Conservation (phyloP, 2,113 vertebrate genomes). For the Chaetodon auriga region DNA sequence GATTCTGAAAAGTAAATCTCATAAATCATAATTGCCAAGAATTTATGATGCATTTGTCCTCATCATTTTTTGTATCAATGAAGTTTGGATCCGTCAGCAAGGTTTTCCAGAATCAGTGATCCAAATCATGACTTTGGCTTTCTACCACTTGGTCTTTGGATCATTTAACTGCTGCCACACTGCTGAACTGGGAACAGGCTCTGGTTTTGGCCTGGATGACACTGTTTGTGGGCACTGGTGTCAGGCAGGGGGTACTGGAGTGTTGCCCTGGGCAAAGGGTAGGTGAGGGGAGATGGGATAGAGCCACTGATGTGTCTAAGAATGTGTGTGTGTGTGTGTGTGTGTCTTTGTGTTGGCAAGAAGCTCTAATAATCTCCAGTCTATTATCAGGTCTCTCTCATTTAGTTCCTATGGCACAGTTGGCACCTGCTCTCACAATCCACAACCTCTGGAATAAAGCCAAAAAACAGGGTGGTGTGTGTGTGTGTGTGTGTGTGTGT, state of each 20-base stretch:
- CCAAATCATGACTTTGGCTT: neutral
- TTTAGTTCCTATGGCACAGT: conserved; percentile 46
- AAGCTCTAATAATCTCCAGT: conserved; percentile 46
- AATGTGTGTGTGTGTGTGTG: conserved; percentile 1
- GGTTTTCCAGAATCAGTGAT: neutral
- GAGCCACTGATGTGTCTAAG: conserved; percentile 23
- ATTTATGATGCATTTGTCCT: too few relatives aligned
- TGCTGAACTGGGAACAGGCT: neutral
- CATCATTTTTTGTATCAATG: neutral
- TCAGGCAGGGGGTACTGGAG: neutral
- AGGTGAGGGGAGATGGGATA: conserved; percentile 30
- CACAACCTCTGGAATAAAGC: conserved; percentile 43
- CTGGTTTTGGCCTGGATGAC: conserved; percentile 14
- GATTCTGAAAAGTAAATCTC: neutral
- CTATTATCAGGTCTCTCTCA: conserved; percentile 69
- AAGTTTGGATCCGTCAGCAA: neutral
- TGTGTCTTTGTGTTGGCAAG: conserved; percentile 36
- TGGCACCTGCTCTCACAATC: conserved; percentile 63
- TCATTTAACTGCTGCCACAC: neutral
- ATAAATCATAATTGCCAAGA: neutral
- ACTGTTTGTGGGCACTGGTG: conserved; percentile 1
- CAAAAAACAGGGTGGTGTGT: conserved; percentile 42
- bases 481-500: neutral
- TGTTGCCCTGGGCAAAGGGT: conserved; percentile 11
- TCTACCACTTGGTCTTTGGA: conserved; percentile 31